These are phyloP conservation scores for Drosophila arawakana DNA, from an alignment of 1,140 invertebrate genomes.

Conservation along the genomic window DNA sequence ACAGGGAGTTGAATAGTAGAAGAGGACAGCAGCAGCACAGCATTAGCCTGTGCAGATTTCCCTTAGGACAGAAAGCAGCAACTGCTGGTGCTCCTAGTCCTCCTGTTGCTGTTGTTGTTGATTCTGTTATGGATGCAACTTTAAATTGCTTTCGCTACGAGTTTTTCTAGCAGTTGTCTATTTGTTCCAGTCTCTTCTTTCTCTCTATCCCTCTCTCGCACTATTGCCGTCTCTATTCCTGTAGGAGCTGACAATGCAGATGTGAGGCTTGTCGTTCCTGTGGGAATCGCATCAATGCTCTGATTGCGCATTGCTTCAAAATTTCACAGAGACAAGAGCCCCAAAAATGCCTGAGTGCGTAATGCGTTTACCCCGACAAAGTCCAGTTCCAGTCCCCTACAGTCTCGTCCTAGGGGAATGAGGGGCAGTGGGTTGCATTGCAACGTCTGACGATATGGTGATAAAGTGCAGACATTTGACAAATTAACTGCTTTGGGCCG, in stretches of 20 bases:
- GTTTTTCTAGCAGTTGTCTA: slow-evolving; percentile 67
- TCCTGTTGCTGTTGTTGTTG: slow-evolving; percentile 53
- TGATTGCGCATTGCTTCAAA: slow-evolving; percentile 80
- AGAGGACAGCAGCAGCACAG: slow-evolving; percentile 62
- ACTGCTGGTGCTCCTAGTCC: slow-evolving; percentile 22
- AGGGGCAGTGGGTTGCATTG: slow-evolving; percentile 3
- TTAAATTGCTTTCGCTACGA: slow-evolving; percentile 77
- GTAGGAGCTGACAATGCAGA: slow-evolving; percentile 67
- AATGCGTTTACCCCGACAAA: slow-evolving; percentile 64
- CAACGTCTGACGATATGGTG: slow-evolving; percentile 70
- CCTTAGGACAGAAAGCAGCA: slow-evolving; percentile 65
- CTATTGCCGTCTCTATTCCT: slow-evolving; percentile 4
- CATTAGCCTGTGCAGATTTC: slow-evolving; percentile 77
- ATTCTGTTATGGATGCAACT: slow-evolving; percentile 80
- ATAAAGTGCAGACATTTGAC: slow-evolving; percentile 84
- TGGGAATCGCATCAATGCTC: slow-evolving; percentile 78
- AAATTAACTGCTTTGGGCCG: slow-evolving; percentile 82
- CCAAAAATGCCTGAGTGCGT: slow-evolving; percentile 78
- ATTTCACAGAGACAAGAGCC: slow-evolving; percentile 67
- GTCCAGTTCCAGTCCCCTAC: neutral
- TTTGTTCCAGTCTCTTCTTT: neutral
- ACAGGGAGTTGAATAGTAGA: slow-evolving; percentile 32
- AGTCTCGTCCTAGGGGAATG: neutral
- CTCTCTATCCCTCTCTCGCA: neutral
- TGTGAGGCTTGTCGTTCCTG: slow-evolving; percentile 56